A percentile compares a stretch with the other conserved stretches of the same genome.
Evolutionary conservation across 2,888 invertebrate species (phyloP).

Genomic region (Hyppa rectilinea): DNA sequence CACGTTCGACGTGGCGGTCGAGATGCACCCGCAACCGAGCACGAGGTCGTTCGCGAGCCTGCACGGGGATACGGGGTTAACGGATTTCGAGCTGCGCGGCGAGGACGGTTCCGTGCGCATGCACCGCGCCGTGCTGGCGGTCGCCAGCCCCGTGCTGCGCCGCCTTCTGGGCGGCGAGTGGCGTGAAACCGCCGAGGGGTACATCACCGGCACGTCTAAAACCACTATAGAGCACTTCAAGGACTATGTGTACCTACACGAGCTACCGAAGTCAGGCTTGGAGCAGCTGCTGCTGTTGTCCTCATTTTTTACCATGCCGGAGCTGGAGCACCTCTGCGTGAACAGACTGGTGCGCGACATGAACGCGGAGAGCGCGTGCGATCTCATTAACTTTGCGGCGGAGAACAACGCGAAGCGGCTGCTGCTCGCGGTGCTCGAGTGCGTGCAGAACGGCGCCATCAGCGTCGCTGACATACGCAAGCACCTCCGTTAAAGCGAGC

Average conservation of each 20-base stretch:
- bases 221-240: constrained; percentile 74
- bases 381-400: constrained; percentile 75
- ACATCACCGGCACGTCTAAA: constrained; percentile 71
- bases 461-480: constrained; percentile 71
- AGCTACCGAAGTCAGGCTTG: constrained; percentile 71
- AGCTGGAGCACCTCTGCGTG: constrained; percentile 75
- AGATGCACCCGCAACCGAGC: constrained; percentile 70
- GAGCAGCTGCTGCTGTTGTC: constrained; percentile 75
- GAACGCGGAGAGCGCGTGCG: constrained; percentile 40
- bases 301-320: constrained; percentile 77
- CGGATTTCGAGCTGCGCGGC: constrained; percentile 77
- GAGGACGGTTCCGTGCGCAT: constrained; percentile 75
- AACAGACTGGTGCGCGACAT: constrained; percentile 65
- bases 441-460: constrained; percentile 67
- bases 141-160: constrained; percentile 75
- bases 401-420: constrained; percentile 73
- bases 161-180: constrained; percentile 75
- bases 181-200: constrained; percentile 74
- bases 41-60: constrained; percentile 69
- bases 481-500: constrained; percentile 25
- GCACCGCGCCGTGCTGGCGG: constrained; percentile 75
- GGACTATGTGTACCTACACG: constrained; percentile 74
- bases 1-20: constrained; percentile 67
- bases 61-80: constrained; percentile 74
- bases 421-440: constrained; percentile 72